Evolutionary conservation across 1,140 invertebrate species (phyloP).

Genomic region (Panagrolaimus sp.): DNA sequence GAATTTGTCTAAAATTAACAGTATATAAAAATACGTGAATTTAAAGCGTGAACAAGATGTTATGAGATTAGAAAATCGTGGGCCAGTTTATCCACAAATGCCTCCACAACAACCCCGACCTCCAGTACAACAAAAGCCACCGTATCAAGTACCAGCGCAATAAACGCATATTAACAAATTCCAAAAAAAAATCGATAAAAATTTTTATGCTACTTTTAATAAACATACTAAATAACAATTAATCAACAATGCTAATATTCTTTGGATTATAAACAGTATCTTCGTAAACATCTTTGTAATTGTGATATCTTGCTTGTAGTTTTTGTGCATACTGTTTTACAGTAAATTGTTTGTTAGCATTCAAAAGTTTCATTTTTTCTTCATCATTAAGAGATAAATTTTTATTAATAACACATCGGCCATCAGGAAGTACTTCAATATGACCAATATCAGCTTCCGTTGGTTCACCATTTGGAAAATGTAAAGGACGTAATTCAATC

Average conservation of each 20-base stretch:
- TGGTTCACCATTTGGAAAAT: constrained; percentile 54
- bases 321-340: constrained; percentile 28
- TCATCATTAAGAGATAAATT: constrained; percentile 20
- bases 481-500: constrained; percentile 48
- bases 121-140: neutral
- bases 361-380: constrained; percentile 25
- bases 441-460: constrained; percentile 40
- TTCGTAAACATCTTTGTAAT: constrained; percentile 49
- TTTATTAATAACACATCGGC: constrained; percentile 41
- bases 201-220: neutral
- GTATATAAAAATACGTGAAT: neutral
- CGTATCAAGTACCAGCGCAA: constrained; percentile 10
- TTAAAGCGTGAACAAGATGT: constrained; percentile 47
- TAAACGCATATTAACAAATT: neutral
- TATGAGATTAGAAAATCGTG: constrained; percentile 18
- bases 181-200: neutral
- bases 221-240: constrained; percentile 22
- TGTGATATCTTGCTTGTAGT: constrained; percentile 30
- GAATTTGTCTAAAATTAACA: constrained; percentile 8
- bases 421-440: constrained; percentile 38
- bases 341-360: constrained; percentile 46
- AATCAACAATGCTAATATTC: constrained; percentile 44
- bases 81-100: neutral
- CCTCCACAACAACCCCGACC: neutral
- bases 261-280: constrained; percentile 52